Percentiles rank a stretch among this genome's conserved stretches.
Evolutionary conservation across 2,888 invertebrate species (phyloP).

Genomic region (Pheosia gnoma): DNA sequence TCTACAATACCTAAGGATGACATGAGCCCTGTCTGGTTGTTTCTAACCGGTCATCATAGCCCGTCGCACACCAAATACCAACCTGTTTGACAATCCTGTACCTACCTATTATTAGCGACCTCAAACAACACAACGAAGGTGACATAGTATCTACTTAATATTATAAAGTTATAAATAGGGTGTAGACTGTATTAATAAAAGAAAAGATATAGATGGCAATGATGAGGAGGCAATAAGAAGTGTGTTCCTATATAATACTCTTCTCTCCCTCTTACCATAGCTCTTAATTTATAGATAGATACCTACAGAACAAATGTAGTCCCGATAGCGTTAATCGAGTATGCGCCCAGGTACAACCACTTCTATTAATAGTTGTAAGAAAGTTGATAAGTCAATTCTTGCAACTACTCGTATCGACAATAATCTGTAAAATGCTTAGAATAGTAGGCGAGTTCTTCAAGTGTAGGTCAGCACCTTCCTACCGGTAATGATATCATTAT

Average conservation of each 20-base stretch:
- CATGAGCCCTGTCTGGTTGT: neutral
- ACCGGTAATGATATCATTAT: slow-evolving; percentile 13
- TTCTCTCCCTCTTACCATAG: no score
- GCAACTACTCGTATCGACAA: neutral
- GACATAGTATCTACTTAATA: no score
- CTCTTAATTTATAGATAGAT: no score
- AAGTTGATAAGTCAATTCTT: neutral
- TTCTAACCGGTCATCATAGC: neutral
- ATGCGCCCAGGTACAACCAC: neutral
- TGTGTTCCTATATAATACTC: no score
- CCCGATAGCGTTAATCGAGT: no score
- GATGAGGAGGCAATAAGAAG: no score
- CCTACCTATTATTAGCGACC: neutral
- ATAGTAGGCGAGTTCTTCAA: neutral
- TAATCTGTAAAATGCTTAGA: neutral
- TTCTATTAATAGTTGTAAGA: neutral
- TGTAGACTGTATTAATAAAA: no score
- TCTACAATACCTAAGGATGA: no score
- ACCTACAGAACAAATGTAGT: no score
- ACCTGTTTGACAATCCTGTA: neutral
- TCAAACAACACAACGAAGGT: no score
- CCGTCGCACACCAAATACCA: neutral
- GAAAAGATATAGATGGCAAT: no score
- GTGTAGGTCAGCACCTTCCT: neutral
- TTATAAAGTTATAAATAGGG: no score